Base-by-base conservation (phyloP, 1,140 invertebrate species). In the Pogonomyrmex barbatus region DNA sequence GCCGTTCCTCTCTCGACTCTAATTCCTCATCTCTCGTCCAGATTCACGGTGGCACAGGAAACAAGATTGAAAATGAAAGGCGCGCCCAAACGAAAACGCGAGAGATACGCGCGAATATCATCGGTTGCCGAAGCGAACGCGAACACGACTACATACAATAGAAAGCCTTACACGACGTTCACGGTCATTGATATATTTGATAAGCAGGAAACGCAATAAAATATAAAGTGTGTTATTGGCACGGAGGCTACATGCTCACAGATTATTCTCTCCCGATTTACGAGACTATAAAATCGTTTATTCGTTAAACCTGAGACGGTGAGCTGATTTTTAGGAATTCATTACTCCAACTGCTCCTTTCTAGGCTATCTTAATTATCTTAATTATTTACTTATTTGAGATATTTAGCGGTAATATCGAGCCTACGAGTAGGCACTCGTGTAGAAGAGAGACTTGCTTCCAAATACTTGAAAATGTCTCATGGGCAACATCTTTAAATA, bases 161-260 rank as follows among this genome's bases (percentile, higher is more conserved):
- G 79, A 83, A 83, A 83, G 79, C 12, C 0, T 70, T 12, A 42
- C 8, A 39, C 30, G 17, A 33, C 17, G 30, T 73, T 47, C 12
- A 45, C 54, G 9, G n/a, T 17, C 79, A 70, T 70, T 50, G 79
- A 83, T 83, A 83, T 50, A 50, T 83, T 83, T 83, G 79, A 83
- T 83, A 71, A 73, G 42, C 79, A 73, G 68, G 79, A 83, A 83
- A 17, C 79, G 79, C 68, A 62, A 73, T 82, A 82, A 73, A 75
- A 83, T 54, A 50, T 83, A 10, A 83, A 83, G 79, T 83, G 68
- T 83, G 79, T 83, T 83, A 83, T 83, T 83, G 54, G 79, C 79
- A 83, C 79, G 68, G 45, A 0, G 39, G 24, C 39, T 47, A 24
- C 24, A 39, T 58, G 2, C 33, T 17, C 54, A 30, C 33, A 30